Base-by-base conservation (phyloP, 2,797 vertebrate genomes). In the Rachycentron canadum region DNA sequence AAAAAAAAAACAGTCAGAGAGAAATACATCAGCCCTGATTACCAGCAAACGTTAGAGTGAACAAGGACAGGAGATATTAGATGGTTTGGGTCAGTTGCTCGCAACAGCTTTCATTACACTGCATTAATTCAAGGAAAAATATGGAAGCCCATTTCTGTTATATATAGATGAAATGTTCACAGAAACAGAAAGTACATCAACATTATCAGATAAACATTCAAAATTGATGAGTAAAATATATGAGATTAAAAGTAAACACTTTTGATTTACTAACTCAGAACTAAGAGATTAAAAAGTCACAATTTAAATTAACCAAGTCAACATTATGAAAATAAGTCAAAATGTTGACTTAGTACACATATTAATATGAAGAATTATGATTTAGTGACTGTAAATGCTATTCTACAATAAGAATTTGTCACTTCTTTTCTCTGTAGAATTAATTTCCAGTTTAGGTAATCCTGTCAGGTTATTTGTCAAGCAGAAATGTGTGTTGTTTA, bases 401-500 rank as follows among this genome's bases (percentile, higher is more conserved):
- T n/a, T n/a, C n/a, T n/a, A n/a, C n/a, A n/a, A n/a, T n/a, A n/a
- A n/a, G n/a, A n/a, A n/a, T n/a, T n/a, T n/a, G n/a, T n/a, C n/a
- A n/a, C n/a, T n/a, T n/a, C n/a, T n/a, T n/a, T n/a, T n/a, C n/a
- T n/a, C n/a, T n/a, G n/a, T n/a, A n/a, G n/a, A n/a, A n/a, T n/a
- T n/a, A n/a, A n/a, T n/a, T n/a, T n/a, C n/a, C n/a, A 32, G 3
- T 32, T 32, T 7, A 40, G 21, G 13, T 61, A 47, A 57, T 25
- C 7, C 13, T 61, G 10, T 72, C 34, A 36, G 34, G 8, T 45
- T 50, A 72, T 82, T 69, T 50, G 36, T 83, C 58, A 26, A 71
- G 59, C 52, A 75, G 23, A 77, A 63, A 78, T 68, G 55, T 69
- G 73, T 83, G 72, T 81, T 56, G 32, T 82, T 71, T 36, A 47